These are phyloP conservation scores for Ornithoptera alexandrae DNA, from an alignment of 2,888 invertebrate genomes.

Conservation along the genomic window DNA sequence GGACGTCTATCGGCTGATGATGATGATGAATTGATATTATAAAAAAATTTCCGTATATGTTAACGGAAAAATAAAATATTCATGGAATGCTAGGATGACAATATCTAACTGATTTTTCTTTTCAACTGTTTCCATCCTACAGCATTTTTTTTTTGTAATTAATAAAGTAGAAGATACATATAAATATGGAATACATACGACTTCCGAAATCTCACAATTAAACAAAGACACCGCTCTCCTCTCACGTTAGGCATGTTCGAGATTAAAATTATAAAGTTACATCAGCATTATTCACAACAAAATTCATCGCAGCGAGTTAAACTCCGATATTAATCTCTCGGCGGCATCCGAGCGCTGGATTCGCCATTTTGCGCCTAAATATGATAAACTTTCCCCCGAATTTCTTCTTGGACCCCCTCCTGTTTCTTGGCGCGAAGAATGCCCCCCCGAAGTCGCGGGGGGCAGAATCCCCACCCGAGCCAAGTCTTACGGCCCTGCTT, in stretches of 20 bases:
- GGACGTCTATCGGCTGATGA: too few species aligned
- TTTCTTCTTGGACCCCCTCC: conserved; percentile 68
- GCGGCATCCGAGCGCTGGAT: conserved; percentile 76
- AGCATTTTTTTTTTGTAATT: too few species aligned
- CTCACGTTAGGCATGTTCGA: conserved; percentile 37
- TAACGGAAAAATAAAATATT: too few species aligned
- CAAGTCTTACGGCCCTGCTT: conserved; percentile 79
- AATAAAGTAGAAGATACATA: too few species aligned
- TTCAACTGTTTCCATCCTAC: too few species aligned
- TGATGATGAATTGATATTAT: too few species aligned
- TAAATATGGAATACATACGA: not conserved
- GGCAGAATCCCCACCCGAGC: conserved; percentile 53
- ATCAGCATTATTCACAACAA: conserved; percentile 71
- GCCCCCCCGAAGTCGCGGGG: conserved; percentile 45
- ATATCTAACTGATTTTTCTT: too few species aligned
- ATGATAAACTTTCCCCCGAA: conserved; percentile 80
- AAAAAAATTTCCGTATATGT: too few species aligned
- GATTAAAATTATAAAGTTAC: conserved; percentile 63
- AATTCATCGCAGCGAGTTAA: conserved; percentile 76
- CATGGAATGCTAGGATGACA: too few species aligned
- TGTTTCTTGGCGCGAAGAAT: conserved; percentile 58
- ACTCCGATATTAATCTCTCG: conserved; percentile 78
- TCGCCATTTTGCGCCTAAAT: conserved; percentile 80
- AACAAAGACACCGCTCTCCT: conserved; percentile 26
- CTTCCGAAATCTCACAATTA: not conserved